phyloP scores from a whole-genome alignment of 2,888 invertebrate genomes.

The Monoplex corrugatus region DNA sequence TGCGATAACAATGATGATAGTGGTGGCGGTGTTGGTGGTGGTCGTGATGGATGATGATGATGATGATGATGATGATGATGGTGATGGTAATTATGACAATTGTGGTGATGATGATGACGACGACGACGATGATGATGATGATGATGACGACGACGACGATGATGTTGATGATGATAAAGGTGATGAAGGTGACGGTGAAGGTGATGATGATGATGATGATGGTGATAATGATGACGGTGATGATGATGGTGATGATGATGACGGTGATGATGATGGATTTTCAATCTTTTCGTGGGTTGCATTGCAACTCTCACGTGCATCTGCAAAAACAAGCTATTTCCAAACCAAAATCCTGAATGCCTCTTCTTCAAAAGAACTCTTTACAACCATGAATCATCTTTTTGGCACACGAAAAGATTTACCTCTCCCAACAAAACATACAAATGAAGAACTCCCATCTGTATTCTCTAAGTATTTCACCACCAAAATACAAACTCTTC shows the following conservation, averaged over 20 bases:
- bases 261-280: background rate
- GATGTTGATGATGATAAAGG: background rate
- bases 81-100: conserved; percentile 42
- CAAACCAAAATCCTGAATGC: no score
- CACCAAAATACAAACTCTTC: no score
- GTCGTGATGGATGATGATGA: conserved; percentile 20
- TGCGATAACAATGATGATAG: conserved; percentile 38
- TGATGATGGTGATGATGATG: no score
- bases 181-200: background rate
- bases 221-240: background rate
- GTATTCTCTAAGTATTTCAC: no score
- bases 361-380: no score
- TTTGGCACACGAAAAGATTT: no score
- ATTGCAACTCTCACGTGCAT: no score
- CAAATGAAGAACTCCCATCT: no score
- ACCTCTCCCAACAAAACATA: no score
- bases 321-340: no score
- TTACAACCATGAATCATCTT: no score
- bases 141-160: conserved; percentile 27
- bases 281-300: no score
- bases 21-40: conserved; percentile 39
- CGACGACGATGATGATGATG: conserved; percentile 36
- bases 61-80: conserved; percentile 37
- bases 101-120: conserved; percentile 38
- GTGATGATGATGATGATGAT: background rate